Conservation (phyloP, 2,888 invertebrate genomes). For the Drosophila nr. fundita region DNA sequence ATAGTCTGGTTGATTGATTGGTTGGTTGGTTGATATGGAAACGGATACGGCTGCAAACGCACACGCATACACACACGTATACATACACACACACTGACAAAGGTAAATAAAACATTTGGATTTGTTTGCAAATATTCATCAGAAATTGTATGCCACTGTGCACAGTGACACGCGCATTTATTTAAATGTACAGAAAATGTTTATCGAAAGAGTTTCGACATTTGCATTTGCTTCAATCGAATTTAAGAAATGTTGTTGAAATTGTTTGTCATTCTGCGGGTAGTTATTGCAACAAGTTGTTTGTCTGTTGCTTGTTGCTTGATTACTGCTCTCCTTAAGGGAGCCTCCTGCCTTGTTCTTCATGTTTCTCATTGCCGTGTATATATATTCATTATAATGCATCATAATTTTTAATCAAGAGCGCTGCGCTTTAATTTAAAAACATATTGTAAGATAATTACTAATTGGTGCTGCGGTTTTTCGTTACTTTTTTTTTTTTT, state of each 20-base stretch:
- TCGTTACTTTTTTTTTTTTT: conserved; percentile 20
- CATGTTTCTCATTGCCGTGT: conserved; percentile 45
- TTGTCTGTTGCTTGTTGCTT: conserved; percentile 10
- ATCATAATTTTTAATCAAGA: conserved; percentile 68
- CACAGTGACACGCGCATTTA: conserved; percentile 68
- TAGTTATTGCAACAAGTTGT: conserved; percentile 48
- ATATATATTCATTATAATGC: conserved; percentile 71
- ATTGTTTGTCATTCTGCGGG: conserved; percentile 55
- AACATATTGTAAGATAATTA: conserved; percentile 39
- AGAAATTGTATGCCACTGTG: conserved; percentile 64
- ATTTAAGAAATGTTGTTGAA: conserved; percentile 42
- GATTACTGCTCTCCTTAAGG: conserved; percentile 19
- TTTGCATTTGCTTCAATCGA: conserved; percentile 16
- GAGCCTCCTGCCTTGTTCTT: conserved; percentile 8
- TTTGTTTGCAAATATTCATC: conserved; percentile 67
- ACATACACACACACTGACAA: conserved; percentile 43
- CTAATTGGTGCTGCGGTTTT: conserved; percentile 36
- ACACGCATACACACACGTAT: conserved; percentile 11
- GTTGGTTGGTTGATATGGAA: conserved; percentile 5
- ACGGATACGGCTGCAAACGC: conserved; percentile 15
- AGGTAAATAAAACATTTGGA: conserved; percentile 71
- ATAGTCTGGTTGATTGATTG: conserved; percentile 8
- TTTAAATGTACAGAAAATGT: conserved; percentile 69
- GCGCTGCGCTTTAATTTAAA: conserved; percentile 58
- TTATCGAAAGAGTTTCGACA: conserved; percentile 23